Base-by-base conservation (phyloP, 2,113 vertebrate species). In the Ammodytes dubius region DNA sequence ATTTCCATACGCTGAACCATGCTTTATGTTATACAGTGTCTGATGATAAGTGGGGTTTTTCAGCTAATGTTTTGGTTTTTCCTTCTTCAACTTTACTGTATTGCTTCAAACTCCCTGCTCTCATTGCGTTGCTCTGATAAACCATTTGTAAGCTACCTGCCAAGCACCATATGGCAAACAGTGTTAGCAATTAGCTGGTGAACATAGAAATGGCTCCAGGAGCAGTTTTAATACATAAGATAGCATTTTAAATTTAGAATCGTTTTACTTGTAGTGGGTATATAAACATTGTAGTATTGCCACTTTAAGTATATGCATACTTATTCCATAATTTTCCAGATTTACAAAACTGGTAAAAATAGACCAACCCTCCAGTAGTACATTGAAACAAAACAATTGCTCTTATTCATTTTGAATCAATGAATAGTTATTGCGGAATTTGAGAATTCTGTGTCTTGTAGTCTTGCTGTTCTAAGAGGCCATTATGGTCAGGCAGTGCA, bases 351-450 rank as follows among this genome's bases (percentile, higher is more conserved):
- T 72, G 83, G 74, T 92, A 88, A 93, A 92, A 89, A 93, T 91
- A 91, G 86, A 88, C 74, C 64, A 88, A 87, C 70, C 76, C 79
- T 74, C 54, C 78, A 78, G 82, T 82, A 84, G 74, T 84, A 35
- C 84, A 88, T 90, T 85, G 86, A 87, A 85, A 77, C 65, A 60
- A 88, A 87, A 94, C 92, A 94, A 92, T 94, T 45, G 79, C 75
- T 70, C 63, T 90, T 87, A 90, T 94, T 94, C 91, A 93, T 89
- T 27, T 70, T 82, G 84, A 86, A 83, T 90, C 64, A 77, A 81
- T 90, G 91, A 93, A 90, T 84, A 90, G 82, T 93, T 88, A 88
- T 87, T 87, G 89, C 89, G 92, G 89, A 91, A 92, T 94, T 78
- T 87, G 77, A 85, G 91, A 86, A 59, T 91, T 87, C 83, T 85